Percentiles rank a stretch among this genome's conserved stretches.
Conservation (phyloP, 2,888 invertebrate genomes). For the Acleris holmiana region DNA sequence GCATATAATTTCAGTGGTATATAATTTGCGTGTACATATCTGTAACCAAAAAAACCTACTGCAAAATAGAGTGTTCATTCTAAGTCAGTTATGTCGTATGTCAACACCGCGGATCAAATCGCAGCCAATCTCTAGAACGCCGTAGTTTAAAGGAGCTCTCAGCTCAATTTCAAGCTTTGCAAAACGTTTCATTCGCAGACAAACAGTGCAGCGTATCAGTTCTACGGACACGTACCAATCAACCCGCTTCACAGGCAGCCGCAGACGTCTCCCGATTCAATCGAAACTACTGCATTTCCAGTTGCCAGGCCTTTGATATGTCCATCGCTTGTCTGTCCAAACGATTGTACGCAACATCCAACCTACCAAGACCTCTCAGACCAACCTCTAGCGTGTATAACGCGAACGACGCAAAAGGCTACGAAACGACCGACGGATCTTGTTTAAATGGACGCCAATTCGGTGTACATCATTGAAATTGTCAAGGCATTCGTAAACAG, state of each 20-base stretch:
- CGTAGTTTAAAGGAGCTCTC: conserved; percentile 25
- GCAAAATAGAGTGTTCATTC: no score
- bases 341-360: conserved; percentile 73
- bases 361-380: conserved; percentile 53
- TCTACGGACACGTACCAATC: conserved; percentile 77
- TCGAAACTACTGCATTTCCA: conserved; percentile 80
- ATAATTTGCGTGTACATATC: no score
- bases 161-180: conserved; percentile 32
- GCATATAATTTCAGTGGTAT: no score
- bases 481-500: conserved; percentile 79
- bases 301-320: conserved; percentile 80
- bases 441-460: conserved; percentile 50
- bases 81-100: no score
- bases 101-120: no score
- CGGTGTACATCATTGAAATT: conserved; percentile 78
- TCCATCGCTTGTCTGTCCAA: conserved; percentile 82
- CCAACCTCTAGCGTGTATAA: conserved; percentile 41
- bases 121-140: no score
- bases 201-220: conserved; percentile 63
- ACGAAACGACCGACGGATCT: conserved; percentile 51
- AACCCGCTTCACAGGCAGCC: conserved; percentile 74
- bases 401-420: conserved; percentile 43
- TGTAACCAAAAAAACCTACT: no score
- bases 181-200: conserved; percentile 49
- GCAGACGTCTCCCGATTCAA: conserved; percentile 80